Evolutionary conservation across 1,140 invertebrate species (phyloP), one percentile per base, ranked within the genome.

Genomic region (Catajapyx aquilonaris): DNA sequence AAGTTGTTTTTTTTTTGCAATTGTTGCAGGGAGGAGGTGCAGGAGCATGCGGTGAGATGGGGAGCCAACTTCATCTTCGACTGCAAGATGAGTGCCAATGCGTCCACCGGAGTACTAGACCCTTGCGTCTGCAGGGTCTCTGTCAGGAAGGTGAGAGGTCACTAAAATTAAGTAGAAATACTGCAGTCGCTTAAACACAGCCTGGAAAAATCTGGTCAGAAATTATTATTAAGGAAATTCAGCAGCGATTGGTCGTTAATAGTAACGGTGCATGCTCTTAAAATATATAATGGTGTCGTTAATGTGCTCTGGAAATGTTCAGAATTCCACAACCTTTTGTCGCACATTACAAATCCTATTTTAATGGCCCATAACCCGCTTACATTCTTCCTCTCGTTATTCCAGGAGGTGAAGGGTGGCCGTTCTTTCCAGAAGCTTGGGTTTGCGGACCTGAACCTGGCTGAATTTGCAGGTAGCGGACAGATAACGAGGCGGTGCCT

Each of bases 11-110:
- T 39, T 25, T 44, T 51, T 47, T 44, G 38, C 43, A 51, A 53
- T 49, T 48, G 31, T 62, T 56, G 21, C 63, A 95, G 91, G 50
- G 76, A 88, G 59, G 86, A 94, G 60, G 86, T 96, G 25, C 67
- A 74, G 41, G 83, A 94, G 50, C 86, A 96, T 62, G 72, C 76
- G 45, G 90, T 95, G 30, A 70, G 74, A 53, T 97, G 91, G 90
- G 74, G 79, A 51, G 75, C 75, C 9, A 71, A 72, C 45, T 95
- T 93, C 57, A 69, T 73, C 46, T 96, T 97, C 60, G 70, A 77
- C 36, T 94, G 88, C 63, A 94, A 95, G 63, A 93, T 95, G 81
- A 84, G 81, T 52, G 88, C 88, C 31, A 94, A 87, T 61, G 81
- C 86, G 17, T 83, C 77, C 25, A 95, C 87, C 2, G 85, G 86